phyloP scores from a whole-genome alignment of 2,888 invertebrate species.

The Agonopterix alstromeriana region DNA sequence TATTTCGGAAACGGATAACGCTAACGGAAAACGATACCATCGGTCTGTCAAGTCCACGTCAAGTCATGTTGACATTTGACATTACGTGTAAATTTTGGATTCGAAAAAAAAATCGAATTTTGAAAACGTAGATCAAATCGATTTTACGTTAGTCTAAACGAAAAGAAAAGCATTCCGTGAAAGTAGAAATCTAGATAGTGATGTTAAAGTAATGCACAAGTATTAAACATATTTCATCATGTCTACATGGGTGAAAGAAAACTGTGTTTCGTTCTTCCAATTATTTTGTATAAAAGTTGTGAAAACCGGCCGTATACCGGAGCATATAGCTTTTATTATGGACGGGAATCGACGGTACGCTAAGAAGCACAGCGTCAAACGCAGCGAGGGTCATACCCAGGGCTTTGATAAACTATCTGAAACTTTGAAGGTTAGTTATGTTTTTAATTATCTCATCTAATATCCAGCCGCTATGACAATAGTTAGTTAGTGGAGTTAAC shows the following conservation, averaged over 20 bases:
- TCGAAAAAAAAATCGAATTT: too few relatives aligned
- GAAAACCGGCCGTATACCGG: conserved; percentile 89
- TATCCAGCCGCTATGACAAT: too few relatives aligned
- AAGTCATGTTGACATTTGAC: too few relatives aligned
- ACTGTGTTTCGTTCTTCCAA: conserved; percentile 85
- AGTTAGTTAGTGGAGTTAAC: too few relatives aligned
- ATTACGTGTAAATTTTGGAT: too few relatives aligned
- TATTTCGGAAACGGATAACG: too few relatives aligned
- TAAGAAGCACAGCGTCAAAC: conserved; percentile 83
- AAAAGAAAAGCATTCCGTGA: too few relatives aligned
- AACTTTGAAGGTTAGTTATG: conserved; percentile 79
- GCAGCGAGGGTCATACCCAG: conserved; percentile 87
- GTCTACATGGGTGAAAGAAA: conserved; percentile 85
- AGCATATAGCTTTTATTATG: conserved; percentile 98
- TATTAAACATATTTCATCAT: conserved; percentile 16
- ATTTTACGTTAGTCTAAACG: too few relatives aligned
- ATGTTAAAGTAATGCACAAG: not conserved
- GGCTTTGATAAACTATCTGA: conserved; percentile 90
- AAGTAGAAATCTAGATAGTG: not conserved
- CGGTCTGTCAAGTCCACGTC: too few relatives aligned
- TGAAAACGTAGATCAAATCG: too few relatives aligned
- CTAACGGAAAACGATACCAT: too few relatives aligned
- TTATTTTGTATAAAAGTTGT: conserved; percentile 82
- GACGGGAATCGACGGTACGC: conserved; percentile 98
- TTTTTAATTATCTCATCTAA: not conserved